These are phyloP conservation scores for Lynx canadensis DNA, from an alignment of 2,113 vertebrate species.

Conservation along the genomic window DNA sequence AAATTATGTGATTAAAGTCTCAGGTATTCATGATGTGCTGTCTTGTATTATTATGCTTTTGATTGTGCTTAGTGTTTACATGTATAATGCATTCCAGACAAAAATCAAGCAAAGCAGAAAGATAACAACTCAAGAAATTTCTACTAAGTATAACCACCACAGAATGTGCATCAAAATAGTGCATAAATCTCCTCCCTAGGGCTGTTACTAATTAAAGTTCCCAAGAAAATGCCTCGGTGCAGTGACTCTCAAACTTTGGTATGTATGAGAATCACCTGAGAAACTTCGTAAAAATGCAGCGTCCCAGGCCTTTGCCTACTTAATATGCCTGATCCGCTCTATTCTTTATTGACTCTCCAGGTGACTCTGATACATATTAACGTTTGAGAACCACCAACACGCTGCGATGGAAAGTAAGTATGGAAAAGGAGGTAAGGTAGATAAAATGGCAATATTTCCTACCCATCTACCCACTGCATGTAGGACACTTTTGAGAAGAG, in stretches of 20 bases:
- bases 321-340: too few relatives aligned
- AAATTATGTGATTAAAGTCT: background rate
- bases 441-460: background rate
- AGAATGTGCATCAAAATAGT: background rate
- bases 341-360: background rate
- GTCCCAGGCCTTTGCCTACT: background rate
- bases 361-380: background rate
- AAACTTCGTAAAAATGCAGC: background rate
- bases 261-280: background rate
- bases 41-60: background rate
- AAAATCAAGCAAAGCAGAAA: constrained; percentile 5
- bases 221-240: background rate
- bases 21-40: background rate
- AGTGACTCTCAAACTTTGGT: background rate
- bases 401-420: background rate
- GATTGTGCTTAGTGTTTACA: background rate
- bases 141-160: background rate
- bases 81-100: background rate
- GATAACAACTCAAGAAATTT: background rate
- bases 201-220: background rate
- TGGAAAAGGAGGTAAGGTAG: background rate
- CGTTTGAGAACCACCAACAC: background rate
- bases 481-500: background rate
- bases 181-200: background rate
- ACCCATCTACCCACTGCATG: background rate